phyloP scores from a whole-genome alignment of 2,113 vertebrate species.

The Nanorana parkeri region DNA sequence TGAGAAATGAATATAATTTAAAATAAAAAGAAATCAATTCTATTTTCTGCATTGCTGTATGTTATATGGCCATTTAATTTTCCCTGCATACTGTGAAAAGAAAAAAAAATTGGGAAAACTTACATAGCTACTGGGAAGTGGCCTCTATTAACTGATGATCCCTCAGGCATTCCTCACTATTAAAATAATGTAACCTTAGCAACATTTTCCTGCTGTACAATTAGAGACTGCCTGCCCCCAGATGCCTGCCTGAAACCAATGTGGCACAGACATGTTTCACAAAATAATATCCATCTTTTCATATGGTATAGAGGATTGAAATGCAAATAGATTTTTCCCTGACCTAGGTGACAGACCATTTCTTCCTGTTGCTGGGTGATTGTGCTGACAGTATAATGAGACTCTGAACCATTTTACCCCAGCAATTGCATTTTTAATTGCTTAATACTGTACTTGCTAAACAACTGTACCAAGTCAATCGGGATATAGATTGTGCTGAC shows the following conservation, averaged over 20 bases:
- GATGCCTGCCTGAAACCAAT: constrained; percentile 32
- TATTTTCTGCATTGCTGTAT: constrained; percentile 16
- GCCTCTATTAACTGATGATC: constrained; percentile 53
- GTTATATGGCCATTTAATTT: constrained; percentile 42
- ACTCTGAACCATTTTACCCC: neutral
- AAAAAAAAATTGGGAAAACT: constrained; percentile 42
- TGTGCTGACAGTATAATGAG: neutral
- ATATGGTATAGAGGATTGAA: constrained; percentile 31
- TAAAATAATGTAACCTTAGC: constrained; percentile 49
- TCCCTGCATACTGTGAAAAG: constrained; percentile 44
- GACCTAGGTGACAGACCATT: constrained; percentile 7
- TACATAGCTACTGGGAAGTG: constrained; percentile 51
- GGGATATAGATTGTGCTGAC: neutral
- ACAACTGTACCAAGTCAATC: neutral
- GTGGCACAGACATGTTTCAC: neutral
- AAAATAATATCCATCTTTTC: constrained; percentile 38
- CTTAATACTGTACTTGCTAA: neutral
- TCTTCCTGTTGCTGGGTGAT: constrained; percentile 8
- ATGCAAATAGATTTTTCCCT: constrained; percentile 42
- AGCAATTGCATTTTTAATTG: constrained; percentile 21
- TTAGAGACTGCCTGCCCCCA: constrained; percentile 2
- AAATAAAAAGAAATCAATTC: constrained; percentile 51
- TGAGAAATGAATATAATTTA: constrained; percentile 44
- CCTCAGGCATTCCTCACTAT: constrained; percentile 46
- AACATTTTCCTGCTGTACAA: constrained; percentile 42